Percentiles rank a stretch among this genome's conserved stretches.
Evolutionary conservation across 2,797 vertebrate genomes (phyloP).

Genomic region (Poecile montanus): DNA sequence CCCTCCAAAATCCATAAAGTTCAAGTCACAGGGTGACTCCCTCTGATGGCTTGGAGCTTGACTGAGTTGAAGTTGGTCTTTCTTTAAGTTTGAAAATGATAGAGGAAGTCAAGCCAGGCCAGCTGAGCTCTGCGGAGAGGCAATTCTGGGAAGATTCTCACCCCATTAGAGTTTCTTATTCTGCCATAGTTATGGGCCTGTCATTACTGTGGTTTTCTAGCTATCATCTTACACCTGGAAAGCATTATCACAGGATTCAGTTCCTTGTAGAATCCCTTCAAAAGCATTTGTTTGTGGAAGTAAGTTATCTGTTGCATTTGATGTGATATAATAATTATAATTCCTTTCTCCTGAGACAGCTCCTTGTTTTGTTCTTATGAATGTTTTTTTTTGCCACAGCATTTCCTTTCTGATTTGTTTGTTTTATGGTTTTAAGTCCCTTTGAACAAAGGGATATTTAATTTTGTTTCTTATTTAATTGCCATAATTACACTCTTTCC

Average conservation of each 20-base stretch:
- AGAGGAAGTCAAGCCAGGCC: background rate
- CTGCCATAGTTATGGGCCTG: background rate
- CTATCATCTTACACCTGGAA: conserved; percentile 53
- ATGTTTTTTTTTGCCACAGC: background rate
- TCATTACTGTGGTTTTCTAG: conserved; percentile 30
- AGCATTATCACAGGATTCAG: conserved; percentile 33
- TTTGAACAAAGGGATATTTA: background rate
- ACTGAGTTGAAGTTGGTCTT: background rate
- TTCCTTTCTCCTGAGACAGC: conserved; percentile 10
- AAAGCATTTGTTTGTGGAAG: conserved; percentile 33
- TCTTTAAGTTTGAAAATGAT: conserved; percentile 5
- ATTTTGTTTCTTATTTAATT: background rate
- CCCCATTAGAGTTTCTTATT: conserved; percentile 17
- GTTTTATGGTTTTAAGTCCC: background rate
- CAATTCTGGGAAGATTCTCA: conserved; percentile 2
- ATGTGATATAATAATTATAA: conserved; percentile 9
- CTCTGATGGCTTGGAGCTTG: background rate
- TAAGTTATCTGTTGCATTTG: background rate
- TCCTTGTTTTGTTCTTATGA: conserved; percentile 8
- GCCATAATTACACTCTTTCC: background rate
- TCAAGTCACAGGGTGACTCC: background rate
- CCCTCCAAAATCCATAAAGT: background rate
- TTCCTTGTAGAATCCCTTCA: conserved; percentile 18
- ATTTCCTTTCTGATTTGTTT: conserved; percentile 25
- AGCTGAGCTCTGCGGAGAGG: background rate